These are phyloP conservation scores for Oeneis ivallda DNA, from an alignment of 2,888 invertebrate genomes.

Conservation along the genomic window DNA sequence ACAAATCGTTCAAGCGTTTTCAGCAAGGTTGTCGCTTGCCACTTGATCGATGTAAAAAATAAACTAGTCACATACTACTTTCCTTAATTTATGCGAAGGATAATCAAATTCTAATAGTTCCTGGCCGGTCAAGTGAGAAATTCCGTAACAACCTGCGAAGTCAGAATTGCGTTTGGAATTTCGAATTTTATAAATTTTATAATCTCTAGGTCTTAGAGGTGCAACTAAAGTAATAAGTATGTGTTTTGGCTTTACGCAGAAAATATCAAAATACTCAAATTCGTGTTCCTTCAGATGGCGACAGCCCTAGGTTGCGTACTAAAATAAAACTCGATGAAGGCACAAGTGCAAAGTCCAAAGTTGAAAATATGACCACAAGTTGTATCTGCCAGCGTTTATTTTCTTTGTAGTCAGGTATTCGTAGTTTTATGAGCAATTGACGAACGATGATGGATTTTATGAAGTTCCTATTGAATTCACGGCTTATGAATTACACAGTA, in stretches of 20 bases:
- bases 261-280: no score
- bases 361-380: slow-evolving; percentile 13
- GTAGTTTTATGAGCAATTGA: neutral
- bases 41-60: neutral
- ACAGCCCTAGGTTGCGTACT: neutral
- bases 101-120: no score
- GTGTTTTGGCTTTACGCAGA: no score
- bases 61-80: no score
- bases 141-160: no score
- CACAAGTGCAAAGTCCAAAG: slow-evolving; percentile 21
- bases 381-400: slow-evolving; percentile 3
- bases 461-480: no score
- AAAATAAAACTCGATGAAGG: slow-evolving; percentile 4
- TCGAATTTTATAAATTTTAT: no score
- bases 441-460: neutral
- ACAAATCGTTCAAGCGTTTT: neutral
- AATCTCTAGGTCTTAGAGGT: no score
- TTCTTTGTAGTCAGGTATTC: slow-evolving; percentile 2
- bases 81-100: no score
- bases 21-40: neutral
- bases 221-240: no score
- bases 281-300: neutral
- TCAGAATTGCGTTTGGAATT: neutral
- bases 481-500: no score
- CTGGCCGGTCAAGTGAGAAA: no score